These are phyloP conservation scores for Plodia interpunctella DNA, from an alignment of 1,140 invertebrate species.

Conservation along the genomic window DNA sequence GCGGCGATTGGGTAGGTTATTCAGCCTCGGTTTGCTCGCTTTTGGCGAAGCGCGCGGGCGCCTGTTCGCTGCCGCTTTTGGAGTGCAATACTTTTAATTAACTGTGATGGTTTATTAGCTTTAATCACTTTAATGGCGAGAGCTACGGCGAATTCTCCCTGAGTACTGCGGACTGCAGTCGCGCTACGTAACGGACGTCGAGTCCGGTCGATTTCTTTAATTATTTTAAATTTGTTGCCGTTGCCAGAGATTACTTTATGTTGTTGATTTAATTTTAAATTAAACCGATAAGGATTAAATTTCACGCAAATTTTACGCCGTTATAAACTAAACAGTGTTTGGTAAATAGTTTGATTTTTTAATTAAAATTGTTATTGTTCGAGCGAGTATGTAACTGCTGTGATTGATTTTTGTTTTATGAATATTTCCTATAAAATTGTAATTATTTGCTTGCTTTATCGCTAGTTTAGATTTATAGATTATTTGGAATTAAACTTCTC, in stretches of 20 bases:
- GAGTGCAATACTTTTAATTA: conserved; percentile 64
- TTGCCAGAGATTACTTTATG: conserved; percentile 21
- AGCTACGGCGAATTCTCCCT: conserved; percentile 43
- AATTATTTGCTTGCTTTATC: conserved; percentile 9
- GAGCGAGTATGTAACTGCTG: conserved; percentile 25
- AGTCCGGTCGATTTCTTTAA: conserved; percentile 20
- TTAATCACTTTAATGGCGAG: conserved; percentile 46
- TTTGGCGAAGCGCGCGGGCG: conserved; percentile 22
- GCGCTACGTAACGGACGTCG: not conserved
- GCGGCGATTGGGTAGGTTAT: conserved; percentile 53
- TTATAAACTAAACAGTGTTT: conserved; percentile 66
- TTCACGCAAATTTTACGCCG: conserved; percentile 62
- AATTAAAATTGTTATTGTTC: conserved; percentile 60
- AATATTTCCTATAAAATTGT: conserved; percentile 13
- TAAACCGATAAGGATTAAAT: conserved; percentile 60
- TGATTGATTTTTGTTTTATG: conserved; percentile 54
- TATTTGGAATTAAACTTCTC: conserved; percentile 4
- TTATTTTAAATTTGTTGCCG: conserved; percentile 48
- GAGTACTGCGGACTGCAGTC: not conserved
- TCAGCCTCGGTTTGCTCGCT: conserved; percentile 40
- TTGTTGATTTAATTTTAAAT: conserved; percentile 58
- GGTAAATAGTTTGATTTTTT: conserved; percentile 70
- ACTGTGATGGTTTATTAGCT: conserved; percentile 66
- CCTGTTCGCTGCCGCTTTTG: conserved; percentile 26
- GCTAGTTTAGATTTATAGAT: not conserved